These are phyloP conservation scores for Akabosia matsudoensis DNA, from an alignment of 1,140 invertebrate genomes.

Conservation along the genomic window DNA sequence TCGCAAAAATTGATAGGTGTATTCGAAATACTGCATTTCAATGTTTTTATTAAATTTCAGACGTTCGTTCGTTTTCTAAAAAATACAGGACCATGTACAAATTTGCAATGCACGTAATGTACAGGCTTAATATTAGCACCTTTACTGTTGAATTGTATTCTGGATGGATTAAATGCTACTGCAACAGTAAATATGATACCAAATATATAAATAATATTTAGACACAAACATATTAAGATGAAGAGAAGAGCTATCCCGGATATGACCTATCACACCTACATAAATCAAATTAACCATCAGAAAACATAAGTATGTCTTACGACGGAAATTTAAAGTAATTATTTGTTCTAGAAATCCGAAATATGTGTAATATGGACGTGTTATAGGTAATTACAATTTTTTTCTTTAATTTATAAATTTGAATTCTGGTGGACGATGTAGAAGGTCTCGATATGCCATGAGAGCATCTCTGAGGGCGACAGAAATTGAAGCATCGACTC, in stretches of 20 bases:
- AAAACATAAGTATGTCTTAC: no score
- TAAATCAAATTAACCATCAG: no score
- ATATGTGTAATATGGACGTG: background rate
- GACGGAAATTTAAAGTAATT: no score
- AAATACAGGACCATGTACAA: slow-evolving; percentile 13
- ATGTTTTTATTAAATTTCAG: background rate
- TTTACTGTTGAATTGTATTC: background rate
- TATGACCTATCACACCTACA: no score
- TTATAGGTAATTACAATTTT: background rate
- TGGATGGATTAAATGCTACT: background rate
- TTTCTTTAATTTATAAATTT: background rate
- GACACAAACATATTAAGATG: no score
- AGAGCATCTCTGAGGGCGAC: slow-evolving; percentile 76
- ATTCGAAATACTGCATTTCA: no score
- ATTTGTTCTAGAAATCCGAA: background rate
- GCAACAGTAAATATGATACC: background rate
- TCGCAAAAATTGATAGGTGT: no score
- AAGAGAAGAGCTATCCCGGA: no score
- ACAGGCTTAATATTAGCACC: background rate
- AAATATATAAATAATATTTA: no score
- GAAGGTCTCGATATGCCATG: slow-evolving; percentile 80
- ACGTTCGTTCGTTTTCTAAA: no score
- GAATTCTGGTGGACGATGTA: slow-evolving; percentile 61
- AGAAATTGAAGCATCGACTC: slow-evolving; percentile 71
- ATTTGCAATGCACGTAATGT: background rate